phyloP scores from a whole-genome alignment of 1,140 invertebrate genomes.

The Agrypnia vestita region DNA sequence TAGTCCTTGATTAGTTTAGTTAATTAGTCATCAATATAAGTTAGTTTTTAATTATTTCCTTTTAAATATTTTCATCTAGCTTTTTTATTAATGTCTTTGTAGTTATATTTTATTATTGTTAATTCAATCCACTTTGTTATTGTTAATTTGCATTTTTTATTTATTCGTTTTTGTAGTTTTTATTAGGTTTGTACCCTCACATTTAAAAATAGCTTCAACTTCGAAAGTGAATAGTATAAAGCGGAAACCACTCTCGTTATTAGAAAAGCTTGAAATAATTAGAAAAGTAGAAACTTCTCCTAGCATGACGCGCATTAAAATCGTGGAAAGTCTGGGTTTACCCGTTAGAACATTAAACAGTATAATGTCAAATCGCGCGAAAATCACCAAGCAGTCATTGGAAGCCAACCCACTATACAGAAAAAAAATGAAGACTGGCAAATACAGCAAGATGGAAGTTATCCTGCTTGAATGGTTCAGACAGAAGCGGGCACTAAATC shows the following conservation, averaged over 20 bases:
- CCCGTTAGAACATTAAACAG: not conserved
- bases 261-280: not conserved
- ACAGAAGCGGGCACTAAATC: not conserved
- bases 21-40: not conserved
- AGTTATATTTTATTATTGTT: not conserved
- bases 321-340: too few relatives aligned
- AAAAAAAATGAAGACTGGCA: not conserved
- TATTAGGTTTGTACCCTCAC: not conserved
- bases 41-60: not conserved
- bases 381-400: not conserved
- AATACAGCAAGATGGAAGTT: slow-evolving; percentile 32
- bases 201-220: not conserved
- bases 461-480: slow-evolving; percentile 26
- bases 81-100: not conserved
- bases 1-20: too few relatives aligned
- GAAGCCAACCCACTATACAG: not conserved
- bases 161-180: not conserved
- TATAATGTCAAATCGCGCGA: not conserved
- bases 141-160: not conserved
- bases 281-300: too few relatives aligned
- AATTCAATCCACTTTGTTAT: not conserved
- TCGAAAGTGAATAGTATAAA: not conserved
- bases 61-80: not conserved
- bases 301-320: too few relatives aligned
- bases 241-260: slow-evolving; percentile 9